Base-by-base conservation (phyloP, 2,113 vertebrate species). In the Ascaphus truei region DNA sequence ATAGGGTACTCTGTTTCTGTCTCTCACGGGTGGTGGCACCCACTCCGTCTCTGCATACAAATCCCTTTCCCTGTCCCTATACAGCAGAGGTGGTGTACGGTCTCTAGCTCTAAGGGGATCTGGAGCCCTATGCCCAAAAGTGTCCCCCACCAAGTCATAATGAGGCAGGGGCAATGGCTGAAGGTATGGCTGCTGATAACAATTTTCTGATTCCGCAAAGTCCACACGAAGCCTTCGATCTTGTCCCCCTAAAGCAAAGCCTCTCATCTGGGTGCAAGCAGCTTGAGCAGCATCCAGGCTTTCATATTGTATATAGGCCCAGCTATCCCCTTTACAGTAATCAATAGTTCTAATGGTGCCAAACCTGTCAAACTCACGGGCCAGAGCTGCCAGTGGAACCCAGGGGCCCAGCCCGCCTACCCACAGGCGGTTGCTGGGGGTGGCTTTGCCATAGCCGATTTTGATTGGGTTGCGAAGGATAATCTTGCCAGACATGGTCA, bases 221-320 rank as follows among this genome's bases (percentile, higher is more conserved):
- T 99, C 96, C 2, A 98, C 96, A 36, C 96, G 77, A 1, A 99
- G 92, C 37, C 95, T 89, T 50, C 96, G 89, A 50, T 98, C 96
- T 0, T 93, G 94, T 2, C 96, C 96, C 1, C 96, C 95, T 51
- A 99, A 83, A 0, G 95, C 95, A 77, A 99, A 98, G 1, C 96
- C 96, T 43, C 96, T 90, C 96, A 99, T 99, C 62, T 98, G 94
- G 31, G 93, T 93, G 81, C 96, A 98, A 1, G 96, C 96, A 0
- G 96, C 96, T 79, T 98, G 95, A 1, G 96, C 95, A 2, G 96
- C 96, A 1, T 99, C 96, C 84, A 99, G 75, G 77, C 96, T 99
- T 77, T 99, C 96, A 16, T 99, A 99, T 79, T 99, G 96, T 80
- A 99, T 99, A 23, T 99, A 99, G 1, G 96, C 96, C 95, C 95